Evolutionary conservation across 2,888 invertebrate species (phyloP).

Genomic region (Frankliniella intonsa): DNA sequence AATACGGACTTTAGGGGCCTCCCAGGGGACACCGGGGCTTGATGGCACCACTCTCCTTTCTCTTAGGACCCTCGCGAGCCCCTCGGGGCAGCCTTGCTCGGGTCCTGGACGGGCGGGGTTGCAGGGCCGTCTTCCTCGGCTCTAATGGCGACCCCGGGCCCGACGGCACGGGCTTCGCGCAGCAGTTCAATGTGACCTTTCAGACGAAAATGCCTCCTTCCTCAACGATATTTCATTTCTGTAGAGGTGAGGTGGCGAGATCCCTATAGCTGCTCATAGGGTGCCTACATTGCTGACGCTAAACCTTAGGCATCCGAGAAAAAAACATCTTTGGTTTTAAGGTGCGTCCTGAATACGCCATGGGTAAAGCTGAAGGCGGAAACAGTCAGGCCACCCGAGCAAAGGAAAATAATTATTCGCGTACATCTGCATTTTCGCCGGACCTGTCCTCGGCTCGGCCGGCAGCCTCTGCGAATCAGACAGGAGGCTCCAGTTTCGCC

Average conservation of each 20-base stretch:
- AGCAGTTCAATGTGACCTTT: neutral
- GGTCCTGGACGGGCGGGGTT: neutral
- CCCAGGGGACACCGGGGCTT: neutral
- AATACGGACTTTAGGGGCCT: neutral
- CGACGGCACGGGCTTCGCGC: neutral
- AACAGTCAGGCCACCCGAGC: no score
- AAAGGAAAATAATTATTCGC: no score
- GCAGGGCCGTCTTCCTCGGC: neutral
- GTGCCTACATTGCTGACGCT: no score
- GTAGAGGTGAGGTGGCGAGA: no score
- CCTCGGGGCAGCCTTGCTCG: neutral
- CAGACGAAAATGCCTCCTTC: neutral
- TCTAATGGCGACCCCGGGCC: no score
- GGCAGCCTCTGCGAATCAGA: neutral
- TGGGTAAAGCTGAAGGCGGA: no score
- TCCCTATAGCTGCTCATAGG: no score
- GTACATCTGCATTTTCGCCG: no score
- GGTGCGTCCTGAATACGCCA: no score
- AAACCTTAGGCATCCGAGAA: no score
- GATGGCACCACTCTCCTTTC: neutral
- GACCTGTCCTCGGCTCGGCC: no score
- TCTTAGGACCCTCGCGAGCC: neutral
- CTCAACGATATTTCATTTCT: neutral
- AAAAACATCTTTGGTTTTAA: no score
- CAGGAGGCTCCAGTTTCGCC: conserved; percentile 6